These are phyloP conservation scores for Hyphantria cunea DNA, from an alignment of 1,140 invertebrate species.

Conservation along the genomic window DNA sequence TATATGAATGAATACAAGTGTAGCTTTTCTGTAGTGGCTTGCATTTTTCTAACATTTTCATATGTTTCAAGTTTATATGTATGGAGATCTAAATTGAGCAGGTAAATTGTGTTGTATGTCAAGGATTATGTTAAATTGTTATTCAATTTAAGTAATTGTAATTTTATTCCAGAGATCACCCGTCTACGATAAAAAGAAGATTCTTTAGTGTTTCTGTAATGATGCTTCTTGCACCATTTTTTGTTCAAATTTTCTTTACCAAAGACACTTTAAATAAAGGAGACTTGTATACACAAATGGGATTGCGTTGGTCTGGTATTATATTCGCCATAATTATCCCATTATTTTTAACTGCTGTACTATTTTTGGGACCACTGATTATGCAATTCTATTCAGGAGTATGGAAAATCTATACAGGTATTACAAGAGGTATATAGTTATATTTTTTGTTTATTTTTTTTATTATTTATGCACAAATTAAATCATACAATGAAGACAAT, in stretches of 20 bases:
- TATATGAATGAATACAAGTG: conserved; percentile 49
- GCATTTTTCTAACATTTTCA: conserved; percentile 87
- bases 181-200: conserved; percentile 92
- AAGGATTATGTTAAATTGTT: background rate
- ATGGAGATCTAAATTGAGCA: conserved; percentile 88
- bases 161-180: conserved; percentile 88
- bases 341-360: conserved; percentile 90
- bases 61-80: conserved; percentile 93
- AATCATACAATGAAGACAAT: too few species aligned
- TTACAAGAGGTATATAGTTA: conserved; percentile 5
- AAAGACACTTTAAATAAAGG: conserved; percentile 83
- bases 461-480: background rate
- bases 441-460: background rate
- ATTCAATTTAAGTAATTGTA: background rate
- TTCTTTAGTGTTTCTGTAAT: conserved; percentile 93
- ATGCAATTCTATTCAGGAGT: conserved; percentile 87
- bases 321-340: conserved; percentile 89
- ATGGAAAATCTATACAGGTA: conserved; percentile 87
- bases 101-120: conserved; percentile 75
- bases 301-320: conserved; percentile 88
- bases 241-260: conserved; percentile 87
- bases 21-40: conserved; percentile 77
- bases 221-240: conserved; percentile 89
- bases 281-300: conserved; percentile 88
- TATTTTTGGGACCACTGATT: conserved; percentile 92